Conservation (phyloP, 30 jellyfish, hydroid and myxozoan species). For the Aurelia aurita region DNA sequence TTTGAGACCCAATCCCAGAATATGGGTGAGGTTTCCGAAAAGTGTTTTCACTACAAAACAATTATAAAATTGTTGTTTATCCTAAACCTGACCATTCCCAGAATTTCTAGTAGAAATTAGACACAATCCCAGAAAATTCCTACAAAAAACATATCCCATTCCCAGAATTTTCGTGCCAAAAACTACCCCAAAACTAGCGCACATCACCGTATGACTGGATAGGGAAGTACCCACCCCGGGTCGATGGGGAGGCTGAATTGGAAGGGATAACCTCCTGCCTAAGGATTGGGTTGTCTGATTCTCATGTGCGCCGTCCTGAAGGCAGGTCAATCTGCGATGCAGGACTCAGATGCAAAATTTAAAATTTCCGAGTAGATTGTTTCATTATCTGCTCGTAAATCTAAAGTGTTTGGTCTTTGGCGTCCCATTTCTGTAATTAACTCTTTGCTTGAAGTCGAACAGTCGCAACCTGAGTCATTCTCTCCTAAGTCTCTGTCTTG, state of each 20-base stretch:
- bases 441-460: conserved; percentile 47
- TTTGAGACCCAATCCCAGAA: too few relatives aligned
- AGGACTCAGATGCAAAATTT: conserved; percentile 66
- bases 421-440: neutral
- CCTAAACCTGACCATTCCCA: too few relatives aligned
- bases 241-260: conserved; percentile 64
- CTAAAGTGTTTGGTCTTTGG: conserved; percentile 40
- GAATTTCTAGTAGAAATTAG: too few relatives aligned
- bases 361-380: conserved; percentile 91
- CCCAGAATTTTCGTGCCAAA: too few relatives aligned
- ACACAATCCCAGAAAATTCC: too few relatives aligned
- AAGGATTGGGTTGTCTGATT: conserved; percentile 89
- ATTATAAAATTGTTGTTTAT: too few relatives aligned
- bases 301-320: conserved; percentile 85
- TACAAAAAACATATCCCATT: too few relatives aligned
- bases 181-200: too few relatives aligned
- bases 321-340: conserved; percentile 69
- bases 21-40: too few relatives aligned
- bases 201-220: too few relatives aligned
- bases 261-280: conserved; percentile 82
- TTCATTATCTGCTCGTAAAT: conserved; percentile 18
- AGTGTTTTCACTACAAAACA: too few relatives aligned
- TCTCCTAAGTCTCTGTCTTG: conserved; percentile 41
- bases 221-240: too few relatives aligned
- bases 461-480: conserved; percentile 61